Evolutionary conservation across 2,888 invertebrate species (phyloP), one percentile per base, ranked within the genome.

Genomic region (Baronia brevicornis): DNA sequence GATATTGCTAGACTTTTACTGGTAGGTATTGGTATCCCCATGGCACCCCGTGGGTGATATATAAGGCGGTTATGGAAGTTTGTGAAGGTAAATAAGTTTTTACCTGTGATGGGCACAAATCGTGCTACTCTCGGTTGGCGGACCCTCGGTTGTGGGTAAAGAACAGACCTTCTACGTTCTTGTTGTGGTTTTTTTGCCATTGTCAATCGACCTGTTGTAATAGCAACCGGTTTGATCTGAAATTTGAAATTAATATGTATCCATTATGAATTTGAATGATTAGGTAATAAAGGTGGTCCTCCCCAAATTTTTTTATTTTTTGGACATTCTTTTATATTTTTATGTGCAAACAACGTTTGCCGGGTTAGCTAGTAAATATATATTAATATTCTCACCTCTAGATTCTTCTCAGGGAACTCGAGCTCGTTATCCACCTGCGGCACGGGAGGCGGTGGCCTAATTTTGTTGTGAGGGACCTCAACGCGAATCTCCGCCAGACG

Each of bases 371-470:
- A n/a, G n/a, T n/a, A n/a, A n/a, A n/a, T n/a, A n/a, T n/a, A n/a
- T n/a, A n/a, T n/a, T n/a, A n/a, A n/a, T n/a, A n/a, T n/a, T n/a
- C 41, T 41, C 46, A 87, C 87, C 67, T 87, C 72, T 11, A 89
- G 61, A 48, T 88, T 69, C 32, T 65, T 82, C 46, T 90, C 90
- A 0, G 88, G 88, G 47, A 86, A 88, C 51, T 89, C 89, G 1
- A 85, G 46, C 2, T 86, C 71, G 0, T 77, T 57, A 39, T 86
- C 84, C 12, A 89, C 73, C 1, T 54, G 46, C 1, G 87, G 87
- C 15, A 86, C 44, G 0, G 55, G 33, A 0, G 88, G 87, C 0
- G 84, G 70, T 1, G 61, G 43, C 42, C 77, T 79, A 0, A 68
- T 73, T 39, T 73, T 51, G 6, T 70, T 68, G 3, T 66, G 52